These are phyloP conservation scores for Neoaliturus tenellus DNA, from an alignment of 2,888 invertebrate species.

Conservation along the genomic window DNA sequence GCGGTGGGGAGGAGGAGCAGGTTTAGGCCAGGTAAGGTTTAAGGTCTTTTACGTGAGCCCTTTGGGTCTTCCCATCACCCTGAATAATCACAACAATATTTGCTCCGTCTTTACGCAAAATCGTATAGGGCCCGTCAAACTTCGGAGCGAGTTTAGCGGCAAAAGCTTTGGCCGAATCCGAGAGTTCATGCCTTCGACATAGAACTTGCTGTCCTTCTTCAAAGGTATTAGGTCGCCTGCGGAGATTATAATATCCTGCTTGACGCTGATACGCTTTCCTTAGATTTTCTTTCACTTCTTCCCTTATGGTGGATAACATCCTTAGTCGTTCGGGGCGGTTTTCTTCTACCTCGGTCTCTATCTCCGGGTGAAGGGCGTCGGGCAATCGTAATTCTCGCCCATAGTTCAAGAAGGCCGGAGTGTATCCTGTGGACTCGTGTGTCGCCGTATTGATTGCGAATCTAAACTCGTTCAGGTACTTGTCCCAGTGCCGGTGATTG, in stretches of 20 bases:
- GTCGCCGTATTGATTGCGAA: constrained; percentile 63
- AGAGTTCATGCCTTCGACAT: neutral
- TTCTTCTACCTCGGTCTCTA: neutral
- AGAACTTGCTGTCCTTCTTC: neutral
- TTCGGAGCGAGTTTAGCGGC: neutral
- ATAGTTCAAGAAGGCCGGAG: constrained; percentile 64
- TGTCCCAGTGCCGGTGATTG: constrained; percentile 66
- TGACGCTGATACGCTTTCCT: neutral
- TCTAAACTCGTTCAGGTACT: constrained; percentile 57
- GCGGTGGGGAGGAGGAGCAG: neutral
- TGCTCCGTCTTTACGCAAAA: neutral
- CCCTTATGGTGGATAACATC: neutral
- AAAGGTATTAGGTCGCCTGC: neutral
- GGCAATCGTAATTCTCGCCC: constrained; percentile 59
- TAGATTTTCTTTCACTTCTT: neutral
- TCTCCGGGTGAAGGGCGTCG: neutral
- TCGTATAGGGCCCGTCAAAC: neutral
- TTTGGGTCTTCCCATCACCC: neutral
- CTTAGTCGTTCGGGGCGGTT: neutral
- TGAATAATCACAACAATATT: neutral
- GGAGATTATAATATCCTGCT: neutral
- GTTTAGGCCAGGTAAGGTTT: neutral
- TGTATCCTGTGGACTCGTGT: constrained; percentile 61
- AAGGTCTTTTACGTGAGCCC: neutral
- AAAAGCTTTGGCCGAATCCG: neutral